These are phyloP conservation scores for Hydra vulgaris DNA, from an alignment of 30 jellyfish, hydroid and myxozoan species.

Conservation along the genomic window DNA sequence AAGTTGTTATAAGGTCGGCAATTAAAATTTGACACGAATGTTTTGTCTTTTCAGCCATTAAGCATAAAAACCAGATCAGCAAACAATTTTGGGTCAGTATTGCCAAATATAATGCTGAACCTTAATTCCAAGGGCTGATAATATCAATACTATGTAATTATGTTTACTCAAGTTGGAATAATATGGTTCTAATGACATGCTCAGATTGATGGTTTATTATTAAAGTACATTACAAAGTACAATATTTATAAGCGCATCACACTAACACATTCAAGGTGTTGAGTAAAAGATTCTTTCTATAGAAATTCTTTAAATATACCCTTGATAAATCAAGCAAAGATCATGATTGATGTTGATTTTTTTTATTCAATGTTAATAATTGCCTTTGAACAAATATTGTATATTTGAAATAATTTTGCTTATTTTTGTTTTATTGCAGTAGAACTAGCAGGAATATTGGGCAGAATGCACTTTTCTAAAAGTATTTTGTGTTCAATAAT, in stretches of 20 bases:
- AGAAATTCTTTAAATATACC: neutral
- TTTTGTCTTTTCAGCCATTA: too few relatives aligned
- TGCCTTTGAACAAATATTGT: neutral
- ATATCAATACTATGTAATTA: too few relatives aligned
- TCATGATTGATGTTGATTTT: neutral
- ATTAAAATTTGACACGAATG: too few relatives aligned
- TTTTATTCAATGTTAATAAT: neutral
- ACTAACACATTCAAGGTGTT: neutral
- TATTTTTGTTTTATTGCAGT: neutral
- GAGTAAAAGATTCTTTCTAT: neutral
- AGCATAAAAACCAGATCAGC: too few relatives aligned
- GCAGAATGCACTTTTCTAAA: conserved; percentile 44
- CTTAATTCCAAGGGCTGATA: too few relatives aligned
- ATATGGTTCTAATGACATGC: too few relatives aligned
- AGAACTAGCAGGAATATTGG: conserved; percentile 49
- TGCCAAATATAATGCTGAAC: too few relatives aligned
- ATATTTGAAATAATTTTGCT: neutral
- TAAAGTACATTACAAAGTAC: neutral
- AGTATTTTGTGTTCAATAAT: conserved; percentile 43
- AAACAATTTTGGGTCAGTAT: too few relatives aligned
- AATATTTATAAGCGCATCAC: neutral
- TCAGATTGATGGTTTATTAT: neutral
- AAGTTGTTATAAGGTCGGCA: too few relatives aligned
- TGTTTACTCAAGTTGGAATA: too few relatives aligned
- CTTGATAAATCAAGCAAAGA: neutral